These are phyloP conservation scores for Tychaedon coryphoeus DNA, from an alignment of 2,113 vertebrate genomes.

Conservation along the genomic window DNA sequence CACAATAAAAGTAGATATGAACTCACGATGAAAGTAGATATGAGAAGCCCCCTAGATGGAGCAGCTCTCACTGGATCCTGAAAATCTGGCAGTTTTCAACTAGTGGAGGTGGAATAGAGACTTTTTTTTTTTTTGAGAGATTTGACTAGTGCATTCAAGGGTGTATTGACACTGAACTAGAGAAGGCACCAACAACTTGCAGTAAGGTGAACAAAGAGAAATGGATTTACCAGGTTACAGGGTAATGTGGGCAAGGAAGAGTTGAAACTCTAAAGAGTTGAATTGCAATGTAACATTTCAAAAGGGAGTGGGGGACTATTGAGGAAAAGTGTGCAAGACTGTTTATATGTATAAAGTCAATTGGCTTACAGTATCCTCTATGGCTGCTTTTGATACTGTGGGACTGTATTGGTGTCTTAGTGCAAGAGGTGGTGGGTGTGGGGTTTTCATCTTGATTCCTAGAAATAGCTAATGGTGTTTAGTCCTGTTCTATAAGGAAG, in stretches of 20 bases:
- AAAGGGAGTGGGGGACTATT: background rate
- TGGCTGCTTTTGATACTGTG: background rate
- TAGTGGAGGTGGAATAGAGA: background rate
- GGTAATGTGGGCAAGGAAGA: background rate
- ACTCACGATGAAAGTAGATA: background rate
- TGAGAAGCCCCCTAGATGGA: background rate
- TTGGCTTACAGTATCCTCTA: background rate
- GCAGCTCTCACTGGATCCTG: background rate
- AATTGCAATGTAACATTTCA: background rate
- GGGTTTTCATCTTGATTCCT: background rate
- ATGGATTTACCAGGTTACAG: background rate
- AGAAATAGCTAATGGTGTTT: background rate
- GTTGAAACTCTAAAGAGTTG: background rate
- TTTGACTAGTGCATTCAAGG: background rate
- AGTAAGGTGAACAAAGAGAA: background rate
- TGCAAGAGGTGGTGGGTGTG: background rate
- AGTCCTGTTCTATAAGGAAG: background rate
- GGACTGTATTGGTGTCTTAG: background rate
- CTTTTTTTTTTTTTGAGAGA: background rate
- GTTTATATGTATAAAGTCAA: background rate
- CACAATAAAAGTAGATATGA: background rate
- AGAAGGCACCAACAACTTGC: background rate
- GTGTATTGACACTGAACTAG: background rate
- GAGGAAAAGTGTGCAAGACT: background rate
- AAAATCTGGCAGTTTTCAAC: background rate